Evolutionary conservation across 2,888 invertebrate genomes (phyloP).

Genomic region (Gnatocerus cornutus): DNA sequence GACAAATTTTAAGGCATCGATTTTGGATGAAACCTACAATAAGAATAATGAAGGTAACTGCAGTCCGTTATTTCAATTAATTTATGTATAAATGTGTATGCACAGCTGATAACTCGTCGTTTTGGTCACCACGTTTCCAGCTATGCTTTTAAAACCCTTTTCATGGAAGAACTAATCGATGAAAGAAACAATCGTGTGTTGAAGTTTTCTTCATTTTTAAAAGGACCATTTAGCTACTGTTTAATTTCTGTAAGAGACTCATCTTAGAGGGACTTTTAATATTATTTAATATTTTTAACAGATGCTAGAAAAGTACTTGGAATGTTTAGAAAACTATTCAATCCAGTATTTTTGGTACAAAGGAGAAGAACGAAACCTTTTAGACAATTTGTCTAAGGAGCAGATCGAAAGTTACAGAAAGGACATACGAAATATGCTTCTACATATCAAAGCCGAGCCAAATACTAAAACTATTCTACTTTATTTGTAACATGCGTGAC

Average conservation of each 20-base stretch:
- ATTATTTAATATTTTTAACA: not conserved
- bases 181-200: not conserved
- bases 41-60: constrained; percentile 9
- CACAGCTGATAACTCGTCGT: too few species aligned
- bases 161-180: not conserved
- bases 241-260: not conserved
- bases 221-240: not conserved
- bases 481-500: too few species aligned
- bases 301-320: constrained; percentile 15
- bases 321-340: not conserved
- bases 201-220: not conserved
- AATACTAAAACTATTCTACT: too few species aligned
- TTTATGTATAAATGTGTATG: too few species aligned
- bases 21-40: constrained; percentile 11
- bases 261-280: not conserved
- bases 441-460: not conserved
- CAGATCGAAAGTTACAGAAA: constrained; percentile 2
- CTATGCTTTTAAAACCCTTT: constrained; percentile 10
- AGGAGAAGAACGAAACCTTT: constrained; percentile 2
- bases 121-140: not conserved
- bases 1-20: not conserved
- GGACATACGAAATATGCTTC: constrained; percentile 4
- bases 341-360: constrained; percentile 22
- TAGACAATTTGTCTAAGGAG: not conserved
- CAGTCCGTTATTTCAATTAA: too few species aligned